Percentiles rank a stretch among this genome's conserved stretches.
phyloP scores from a whole-genome alignment of 2,888 invertebrate species.

The Vesta saturnalis region DNA sequence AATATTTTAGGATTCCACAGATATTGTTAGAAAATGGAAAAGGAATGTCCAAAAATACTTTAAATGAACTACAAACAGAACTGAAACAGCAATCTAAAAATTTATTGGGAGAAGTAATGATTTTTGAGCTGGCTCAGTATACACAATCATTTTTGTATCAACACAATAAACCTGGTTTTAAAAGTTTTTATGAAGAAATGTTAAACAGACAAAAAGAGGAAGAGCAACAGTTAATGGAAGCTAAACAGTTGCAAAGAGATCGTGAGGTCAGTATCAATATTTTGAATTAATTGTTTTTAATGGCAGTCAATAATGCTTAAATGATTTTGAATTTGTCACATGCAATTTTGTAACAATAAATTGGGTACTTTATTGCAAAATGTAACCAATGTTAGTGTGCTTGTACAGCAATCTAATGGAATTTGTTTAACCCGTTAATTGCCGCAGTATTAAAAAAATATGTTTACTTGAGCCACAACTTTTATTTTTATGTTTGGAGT shows the following conservation, averaged over 20 bases:
- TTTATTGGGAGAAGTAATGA: conserved; percentile 84
- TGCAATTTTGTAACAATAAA: too few species aligned
- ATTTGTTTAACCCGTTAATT: too few species aligned
- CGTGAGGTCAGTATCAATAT: conserved; percentile 64
- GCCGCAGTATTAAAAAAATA: too few species aligned
- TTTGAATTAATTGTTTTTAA: neutral
- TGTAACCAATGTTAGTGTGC: too few species aligned
- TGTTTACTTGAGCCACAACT: too few species aligned
- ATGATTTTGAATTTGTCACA: too few species aligned
- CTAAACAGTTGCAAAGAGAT: conserved; percentile 72
- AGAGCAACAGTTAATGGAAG: conserved; percentile 70
- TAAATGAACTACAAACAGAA: conserved; percentile 70
- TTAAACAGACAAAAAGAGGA: conserved; percentile 74
- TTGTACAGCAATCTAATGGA: too few species aligned
- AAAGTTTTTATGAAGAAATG: conserved; percentile 95
- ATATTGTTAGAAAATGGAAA: conserved; percentile 78
- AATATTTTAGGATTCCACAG: conserved; percentile 68
- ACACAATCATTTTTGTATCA: conserved; percentile 82
- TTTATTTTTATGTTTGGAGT: too few species aligned
- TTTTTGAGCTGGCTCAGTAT: conserved; percentile 82
- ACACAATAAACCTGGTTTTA: conserved; percentile 81
- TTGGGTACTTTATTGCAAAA: too few species aligned
- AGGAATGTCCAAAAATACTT: conserved; percentile 79
- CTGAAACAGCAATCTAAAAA: conserved; percentile 68
- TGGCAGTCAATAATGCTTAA: too few species aligned